Evolutionary conservation across 2,888 invertebrate species (phyloP), one percentile per base, ranked within the genome.

Genomic region (Apeira syringaria): DNA sequence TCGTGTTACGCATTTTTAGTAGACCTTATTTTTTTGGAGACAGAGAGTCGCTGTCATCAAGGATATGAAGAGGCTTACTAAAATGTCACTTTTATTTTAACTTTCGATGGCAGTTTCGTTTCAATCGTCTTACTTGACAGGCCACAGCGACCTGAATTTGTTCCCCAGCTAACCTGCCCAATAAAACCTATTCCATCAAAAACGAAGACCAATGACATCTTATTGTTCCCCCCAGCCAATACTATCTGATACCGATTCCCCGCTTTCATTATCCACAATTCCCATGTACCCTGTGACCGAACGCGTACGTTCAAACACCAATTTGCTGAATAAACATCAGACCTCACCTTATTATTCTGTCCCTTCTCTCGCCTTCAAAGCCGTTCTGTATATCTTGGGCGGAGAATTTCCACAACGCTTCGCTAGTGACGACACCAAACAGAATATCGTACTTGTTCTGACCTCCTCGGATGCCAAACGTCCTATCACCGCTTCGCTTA

Each of bases 371-470:
- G 50, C 96, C 96, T 76, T 97, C 97, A 80, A 97, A 97, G 47
- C 97, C 97, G 64, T 94, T 94, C 77, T 95, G 94, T 66, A 96
- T 94, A 74, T 96, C 96, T 64, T 94, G 94, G 51, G 96, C 95
- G 41, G 95, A 94, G 82, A 99, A 96, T 82, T 96, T 94, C 94
- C 97, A 96, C 63, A 98, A 93, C 10, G 98, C 97, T 74, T 97
- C 97, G 68, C 95, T 95, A 40, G 96, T 96, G 50, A 97, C 97
- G 36, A 98, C 97, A 26, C 98, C 98, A 69, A 98, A 97, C 47
- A 98, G 89, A 30, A 98, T 91, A 82, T 96, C 96, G 85, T 96
- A 97, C 61, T 94, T 92, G 70, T 93, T 93, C 61, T 91, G 91
- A 33, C 90, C 92, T 12, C 89, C 89, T 55, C 88, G 78, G 63